Conservation (phyloP, 30 jellyfish, hydroid and myxozoan genomes). For the Aurelia sp. region DNA sequence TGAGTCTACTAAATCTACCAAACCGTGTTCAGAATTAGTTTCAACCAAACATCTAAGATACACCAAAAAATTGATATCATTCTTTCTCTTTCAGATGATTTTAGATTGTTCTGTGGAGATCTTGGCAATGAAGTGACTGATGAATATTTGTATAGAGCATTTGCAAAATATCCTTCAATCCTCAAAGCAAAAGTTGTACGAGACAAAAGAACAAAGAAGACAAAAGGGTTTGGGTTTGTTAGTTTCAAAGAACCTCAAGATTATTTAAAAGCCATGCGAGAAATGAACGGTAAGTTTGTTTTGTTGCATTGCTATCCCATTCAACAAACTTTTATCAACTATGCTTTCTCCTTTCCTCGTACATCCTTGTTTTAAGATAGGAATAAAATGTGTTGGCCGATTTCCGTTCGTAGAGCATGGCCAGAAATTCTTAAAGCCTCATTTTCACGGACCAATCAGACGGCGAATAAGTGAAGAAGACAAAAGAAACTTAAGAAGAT, state of each 20-base stretch:
- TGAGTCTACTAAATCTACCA: too few relatives aligned
- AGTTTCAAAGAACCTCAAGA: constrained; percentile 99
- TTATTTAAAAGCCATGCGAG: constrained; percentile 95
- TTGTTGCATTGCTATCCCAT: too few relatives aligned
- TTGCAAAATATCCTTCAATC: constrained; percentile 90
- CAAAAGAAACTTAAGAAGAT: too few relatives aligned
- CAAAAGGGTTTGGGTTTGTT: constrained; percentile 97
- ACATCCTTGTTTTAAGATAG: too few relatives aligned
- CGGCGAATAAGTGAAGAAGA: too few relatives aligned
- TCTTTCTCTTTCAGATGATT: constrained; percentile 77
- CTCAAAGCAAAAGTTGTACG: constrained; percentile 88
- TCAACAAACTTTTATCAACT: too few relatives aligned
- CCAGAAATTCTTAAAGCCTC: too few relatives aligned
- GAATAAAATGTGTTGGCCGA: too few relatives aligned
- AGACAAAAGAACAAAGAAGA: constrained; percentile 84
- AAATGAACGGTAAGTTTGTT: constrained; percentile 91
- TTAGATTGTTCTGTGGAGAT: constrained; percentile 96
- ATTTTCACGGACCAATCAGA: too few relatives aligned
- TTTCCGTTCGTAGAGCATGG: too few relatives aligned
- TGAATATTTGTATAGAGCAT: constrained; percentile 90
- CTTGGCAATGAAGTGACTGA: constrained; percentile 99
- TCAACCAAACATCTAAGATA: not conserved
- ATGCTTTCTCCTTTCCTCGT: too few relatives aligned
- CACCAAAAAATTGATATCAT: not conserved
- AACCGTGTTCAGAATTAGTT: too few relatives aligned